Base-by-base conservation (phyloP, 2,888 invertebrate genomes). In the Lagria hirta region DNA sequence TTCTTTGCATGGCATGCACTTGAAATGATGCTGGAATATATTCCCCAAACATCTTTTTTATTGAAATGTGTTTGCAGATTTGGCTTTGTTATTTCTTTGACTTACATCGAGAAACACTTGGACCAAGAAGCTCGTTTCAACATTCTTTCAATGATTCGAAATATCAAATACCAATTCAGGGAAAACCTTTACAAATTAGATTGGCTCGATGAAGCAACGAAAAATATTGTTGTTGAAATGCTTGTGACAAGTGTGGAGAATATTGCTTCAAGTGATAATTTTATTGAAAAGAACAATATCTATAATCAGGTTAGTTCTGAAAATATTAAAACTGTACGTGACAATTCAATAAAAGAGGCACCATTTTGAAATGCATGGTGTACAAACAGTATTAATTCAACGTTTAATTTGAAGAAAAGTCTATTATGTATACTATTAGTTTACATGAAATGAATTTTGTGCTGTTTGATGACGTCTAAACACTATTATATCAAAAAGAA, bases 141-240 rank as follows among this genome's bases (percentile, higher is more conserved):
- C 15, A 60, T 62, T 12, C 40, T 57, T 4, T 57, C 62, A n/a
- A 61, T 71, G 38, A 61, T 66, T 35, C 52, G 61, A 40, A 59
- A 60, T 43, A 64, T 71, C 43, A 68, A 68, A 56, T 52, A 54
- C 27, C 61, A 64, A 45, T 67, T 68, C 46, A 62, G 61, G 32
- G 55, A 60, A 21, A 57, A 56, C 26, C 40, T 69, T 20, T 46
- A 57, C 24, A 51, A 55, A 43, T 50, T 64, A 27, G 61, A 69
- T 29, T 71, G 71, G 70, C 52, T 71, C 43, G 70, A 70, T 48
- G 49, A 54, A 16, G 52, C 60, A 46, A 66, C 68, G 3, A 67
- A 64, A 52, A 50, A 56, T 23, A 58, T 57, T 29, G 60, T 67
- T 12, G 41, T 58, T 26, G 61, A 64, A 45, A 65, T 63, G 44